These are phyloP conservation scores for Eilema griseolum DNA, from an alignment of 2,888 invertebrate genomes.

Conservation along the genomic window DNA sequence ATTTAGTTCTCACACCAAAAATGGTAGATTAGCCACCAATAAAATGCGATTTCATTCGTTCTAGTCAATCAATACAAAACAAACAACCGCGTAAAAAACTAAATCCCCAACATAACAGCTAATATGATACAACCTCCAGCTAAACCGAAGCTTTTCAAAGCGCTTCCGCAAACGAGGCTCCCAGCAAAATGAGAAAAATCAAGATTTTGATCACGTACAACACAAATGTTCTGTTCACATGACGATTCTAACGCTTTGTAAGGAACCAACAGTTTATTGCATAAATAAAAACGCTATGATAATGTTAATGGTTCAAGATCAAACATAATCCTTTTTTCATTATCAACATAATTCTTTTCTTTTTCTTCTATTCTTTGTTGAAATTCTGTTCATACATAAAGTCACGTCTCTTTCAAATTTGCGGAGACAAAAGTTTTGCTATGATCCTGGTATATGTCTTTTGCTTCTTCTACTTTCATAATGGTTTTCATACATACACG, in stretches of 20 bases:
- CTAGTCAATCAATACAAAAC: not conserved
- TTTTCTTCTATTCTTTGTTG: not conserved
- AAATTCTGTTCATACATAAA: not conserved
- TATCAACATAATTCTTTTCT: not conserved
- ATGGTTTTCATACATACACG: too few relatives aligned
- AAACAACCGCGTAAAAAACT: not conserved
- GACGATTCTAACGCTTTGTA: conserved; percentile 33
- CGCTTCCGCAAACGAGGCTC: conserved; percentile 43
- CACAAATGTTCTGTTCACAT: conserved; percentile 46
- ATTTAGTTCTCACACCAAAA: too few relatives aligned
- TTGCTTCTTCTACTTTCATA: not conserved
- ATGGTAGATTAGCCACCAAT: too few relatives aligned
- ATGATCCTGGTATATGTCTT: not conserved
- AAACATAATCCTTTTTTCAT: conserved; percentile 4
- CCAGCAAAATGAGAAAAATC: conserved; percentile 61
- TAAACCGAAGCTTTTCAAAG: conserved; percentile 33
- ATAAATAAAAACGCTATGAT: conserved; percentile 21
- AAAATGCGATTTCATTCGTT: not conserved
- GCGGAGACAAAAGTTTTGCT: not conserved
- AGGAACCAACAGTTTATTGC: conserved; percentile 22
- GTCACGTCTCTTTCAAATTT: not conserved
- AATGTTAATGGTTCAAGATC: conserved; percentile 26
- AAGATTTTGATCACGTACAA: conserved; percentile 58
- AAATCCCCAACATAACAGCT: conserved; percentile 39
- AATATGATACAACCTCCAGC: conserved; percentile 42